A percentile compares a stretch with the other conserved stretches of the same genome.
These are phyloP conservation scores for Gnathonemus echidnorhynchus DNA, from an alignment of 2,113 vertebrate genomes.

Conservation along the genomic window DNA sequence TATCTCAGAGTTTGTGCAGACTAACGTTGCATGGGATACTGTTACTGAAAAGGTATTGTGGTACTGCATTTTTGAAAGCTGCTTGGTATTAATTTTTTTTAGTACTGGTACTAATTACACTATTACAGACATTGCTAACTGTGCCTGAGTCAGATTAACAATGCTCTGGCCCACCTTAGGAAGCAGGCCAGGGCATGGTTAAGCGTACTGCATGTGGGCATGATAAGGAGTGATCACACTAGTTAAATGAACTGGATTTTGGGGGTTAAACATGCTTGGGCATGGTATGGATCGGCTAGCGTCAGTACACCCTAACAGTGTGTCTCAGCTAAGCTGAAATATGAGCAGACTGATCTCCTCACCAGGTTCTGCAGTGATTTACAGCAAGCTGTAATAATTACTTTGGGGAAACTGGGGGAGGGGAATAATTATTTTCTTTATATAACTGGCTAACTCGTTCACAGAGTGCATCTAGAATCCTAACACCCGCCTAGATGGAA, in stretches of 20 bases:
- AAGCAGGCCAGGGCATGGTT: neutral
- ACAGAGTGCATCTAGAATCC: constrained; percentile 2
- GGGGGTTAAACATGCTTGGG: neutral
- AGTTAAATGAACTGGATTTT: neutral
- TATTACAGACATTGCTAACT: neutral
- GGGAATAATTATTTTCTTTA: constrained; percentile 5
- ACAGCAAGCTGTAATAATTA: constrained; percentile 12
- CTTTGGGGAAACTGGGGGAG: constrained; percentile 2
- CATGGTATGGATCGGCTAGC: neutral
- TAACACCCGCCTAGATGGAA: neutral
- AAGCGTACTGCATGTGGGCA: neutral
- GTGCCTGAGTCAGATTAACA: neutral
- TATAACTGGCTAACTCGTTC: constrained; percentile 8
- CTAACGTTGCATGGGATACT: neutral
- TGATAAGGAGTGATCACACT: neutral
- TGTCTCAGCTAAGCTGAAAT: constrained; percentile 8
- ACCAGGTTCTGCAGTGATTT: neutral
- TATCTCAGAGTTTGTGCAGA: neutral
- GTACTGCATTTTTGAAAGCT: neutral
- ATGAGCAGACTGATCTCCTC: neutral
- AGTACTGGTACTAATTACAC: too few species aligned
- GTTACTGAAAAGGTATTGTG: neutral
- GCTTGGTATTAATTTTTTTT: too few species aligned
- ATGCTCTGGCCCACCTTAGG: neutral
- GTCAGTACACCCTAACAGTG: neutral